Evolutionary conservation across 2,113 vertebrate genomes (phyloP).

Genomic region (Euleptes europaea): DNA sequence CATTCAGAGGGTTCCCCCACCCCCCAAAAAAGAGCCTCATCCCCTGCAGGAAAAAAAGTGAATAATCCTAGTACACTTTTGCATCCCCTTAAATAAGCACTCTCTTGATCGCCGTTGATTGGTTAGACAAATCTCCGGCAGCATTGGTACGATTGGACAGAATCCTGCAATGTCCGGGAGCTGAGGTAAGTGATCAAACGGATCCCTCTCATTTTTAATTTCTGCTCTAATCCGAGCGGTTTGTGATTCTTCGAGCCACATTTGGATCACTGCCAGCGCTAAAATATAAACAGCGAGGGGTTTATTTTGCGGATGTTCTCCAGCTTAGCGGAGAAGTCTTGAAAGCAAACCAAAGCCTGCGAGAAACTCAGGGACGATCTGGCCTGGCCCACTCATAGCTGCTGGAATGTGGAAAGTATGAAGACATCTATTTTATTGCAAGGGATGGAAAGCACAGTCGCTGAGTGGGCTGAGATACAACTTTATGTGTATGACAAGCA

Average conservation of each 20-base stretch:
- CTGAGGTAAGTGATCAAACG: conserved; percentile 29
- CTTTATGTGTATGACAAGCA: conserved; percentile 69
- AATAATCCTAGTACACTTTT: neutral
- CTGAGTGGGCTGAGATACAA: conserved; percentile 61
- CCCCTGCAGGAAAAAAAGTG: too few species aligned
- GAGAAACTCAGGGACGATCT: conserved; percentile 75
- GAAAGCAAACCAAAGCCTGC: conserved; percentile 77
- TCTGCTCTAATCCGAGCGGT: conserved; percentile 52
- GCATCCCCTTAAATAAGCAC: neutral
- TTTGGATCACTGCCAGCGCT: neutral
- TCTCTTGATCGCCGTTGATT: neutral
- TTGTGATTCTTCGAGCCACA: conserved; percentile 58
- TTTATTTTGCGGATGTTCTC: conserved; percentile 37
- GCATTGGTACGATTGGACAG: neutral
- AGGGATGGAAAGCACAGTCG: conserved; percentile 68
- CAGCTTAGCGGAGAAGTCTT: conserved; percentile 60
- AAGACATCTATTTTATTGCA: conserved; percentile 76
- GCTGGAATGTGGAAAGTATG: conserved; percentile 78
- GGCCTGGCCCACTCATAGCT: conserved; percentile 66
- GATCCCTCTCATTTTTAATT: conserved; percentile 68
- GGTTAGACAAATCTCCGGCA: neutral
- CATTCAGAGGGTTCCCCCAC: too few species aligned
- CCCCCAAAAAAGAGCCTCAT: too few species aligned
- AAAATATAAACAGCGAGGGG: conserved; percentile 38
- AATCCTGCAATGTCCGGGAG: conserved; percentile 32